Percentiles rank a stretch among this genome's conserved stretches.
These are phyloP conservation scores for Ariopsis seemanni DNA, from an alignment of 2,113 vertebrate genomes.

Conservation along the genomic window DNA sequence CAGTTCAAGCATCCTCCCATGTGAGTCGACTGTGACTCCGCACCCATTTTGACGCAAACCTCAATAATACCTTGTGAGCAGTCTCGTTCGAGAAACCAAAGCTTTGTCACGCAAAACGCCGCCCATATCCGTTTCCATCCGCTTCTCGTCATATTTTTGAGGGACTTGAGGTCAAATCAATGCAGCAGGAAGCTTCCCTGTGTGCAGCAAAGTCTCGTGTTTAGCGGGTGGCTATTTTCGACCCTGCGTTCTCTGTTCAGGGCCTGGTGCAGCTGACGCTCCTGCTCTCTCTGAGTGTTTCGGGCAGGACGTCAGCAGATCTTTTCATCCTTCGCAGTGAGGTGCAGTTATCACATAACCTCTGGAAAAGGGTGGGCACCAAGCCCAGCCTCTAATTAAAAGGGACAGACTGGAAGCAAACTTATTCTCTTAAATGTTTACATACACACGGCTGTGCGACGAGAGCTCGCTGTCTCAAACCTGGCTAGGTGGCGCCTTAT, in stretches of 20 bases:
- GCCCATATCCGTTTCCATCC: not conserved
- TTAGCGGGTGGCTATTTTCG: constrained; percentile 49
- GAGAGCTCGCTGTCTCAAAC: constrained; percentile 35
- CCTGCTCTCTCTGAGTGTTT: constrained; percentile 66
- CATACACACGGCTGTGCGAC: constrained; percentile 56
- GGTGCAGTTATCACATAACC: constrained; percentile 88
- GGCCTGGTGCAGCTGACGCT: constrained; percentile 26
- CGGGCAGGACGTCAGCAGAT: constrained; percentile 71
- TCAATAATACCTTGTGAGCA: not conserved
- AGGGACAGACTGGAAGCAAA: constrained; percentile 76
- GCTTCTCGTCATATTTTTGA: not conserved
- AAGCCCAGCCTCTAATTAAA: constrained; percentile 87
- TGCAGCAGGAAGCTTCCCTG: constrained; percentile 44
- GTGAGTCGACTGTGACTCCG: constrained; percentile 4
- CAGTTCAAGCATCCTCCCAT: not conserved
- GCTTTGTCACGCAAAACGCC: not conserved
- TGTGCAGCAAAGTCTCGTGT: constrained; percentile 31
- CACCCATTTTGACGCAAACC: constrained; percentile 17
- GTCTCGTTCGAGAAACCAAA: not conserved
- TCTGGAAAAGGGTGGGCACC: constrained; percentile 80
- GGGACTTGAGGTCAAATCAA: constrained; percentile 33
- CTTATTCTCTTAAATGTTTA: constrained; percentile 75
- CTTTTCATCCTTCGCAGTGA: constrained; percentile 79
- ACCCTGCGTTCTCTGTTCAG: constrained; percentile 20
- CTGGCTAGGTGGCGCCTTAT: constrained; percentile 7